phyloP scores from a whole-genome alignment of 2,888 invertebrate genomes.

The Hydraecia micacea region DNA sequence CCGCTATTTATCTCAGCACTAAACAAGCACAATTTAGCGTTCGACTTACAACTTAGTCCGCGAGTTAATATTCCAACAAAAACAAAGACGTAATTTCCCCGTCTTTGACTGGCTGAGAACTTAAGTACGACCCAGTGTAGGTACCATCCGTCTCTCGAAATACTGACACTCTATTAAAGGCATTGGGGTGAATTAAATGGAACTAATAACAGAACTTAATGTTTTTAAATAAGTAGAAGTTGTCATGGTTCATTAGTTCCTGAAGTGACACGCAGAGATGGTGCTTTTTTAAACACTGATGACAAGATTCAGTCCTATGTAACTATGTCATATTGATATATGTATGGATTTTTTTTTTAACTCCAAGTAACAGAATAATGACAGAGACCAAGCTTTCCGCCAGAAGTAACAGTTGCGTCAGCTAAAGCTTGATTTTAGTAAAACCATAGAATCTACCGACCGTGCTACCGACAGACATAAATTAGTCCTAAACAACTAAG shows the following conservation, averaged over 20 bases:
- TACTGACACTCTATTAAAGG: slow-evolving; percentile 38
- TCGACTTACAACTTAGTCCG: slow-evolving; percentile 60
- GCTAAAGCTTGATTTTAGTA: background rate
- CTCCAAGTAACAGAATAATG: background rate
- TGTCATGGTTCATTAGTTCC: background rate
- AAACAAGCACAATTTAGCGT: slow-evolving; percentile 55
- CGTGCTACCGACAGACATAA: background rate
- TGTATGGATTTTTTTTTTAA: background rate
- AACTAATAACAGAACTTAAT: background rate
- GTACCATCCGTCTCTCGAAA: slow-evolving; percentile 21
- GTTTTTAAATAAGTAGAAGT: background rate
- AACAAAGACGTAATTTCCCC: slow-evolving; percentile 56
- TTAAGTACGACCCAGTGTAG: slow-evolving; percentile 41
- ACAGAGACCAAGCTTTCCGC: no score
- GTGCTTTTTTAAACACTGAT: background rate
- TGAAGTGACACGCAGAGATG: background rate
- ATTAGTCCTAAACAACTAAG: background rate
- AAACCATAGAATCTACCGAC: no score
- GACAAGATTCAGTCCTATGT: background rate
- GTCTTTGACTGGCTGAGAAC: slow-evolving; percentile 46
- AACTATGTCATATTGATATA: background rate
- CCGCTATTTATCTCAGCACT: slow-evolving; percentile 57
- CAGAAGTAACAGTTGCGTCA: background rate
- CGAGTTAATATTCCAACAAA: slow-evolving; percentile 61
- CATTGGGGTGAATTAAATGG: slow-evolving; percentile 11